Evolutionary conservation across 2,888 invertebrate genomes (phyloP).

Genomic region (Heliconius ethilla): DNA sequence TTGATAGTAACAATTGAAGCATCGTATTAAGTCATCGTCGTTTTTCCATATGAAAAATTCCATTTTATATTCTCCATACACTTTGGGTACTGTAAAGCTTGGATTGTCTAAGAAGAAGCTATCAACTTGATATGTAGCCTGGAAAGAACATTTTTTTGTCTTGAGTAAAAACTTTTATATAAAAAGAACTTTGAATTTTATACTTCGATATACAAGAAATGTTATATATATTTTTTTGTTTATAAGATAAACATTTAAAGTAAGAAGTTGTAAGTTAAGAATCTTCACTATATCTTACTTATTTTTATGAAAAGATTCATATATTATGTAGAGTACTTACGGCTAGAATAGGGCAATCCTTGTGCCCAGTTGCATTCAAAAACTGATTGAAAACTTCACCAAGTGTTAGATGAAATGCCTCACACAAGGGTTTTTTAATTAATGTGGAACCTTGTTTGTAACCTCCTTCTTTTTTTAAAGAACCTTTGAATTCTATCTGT

Average conservation of each 20-base stretch:
- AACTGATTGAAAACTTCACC: neutral
- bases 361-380: conserved; percentile 6
- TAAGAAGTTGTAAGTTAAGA: no score
- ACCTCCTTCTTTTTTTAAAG: neutral
- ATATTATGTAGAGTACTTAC: neutral
- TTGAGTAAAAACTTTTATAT: neutral
- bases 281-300: neutral
- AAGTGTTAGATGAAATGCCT: conserved; percentile 1
- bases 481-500: conserved; percentile 6
- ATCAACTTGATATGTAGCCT: neutral
- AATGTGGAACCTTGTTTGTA: conserved; percentile 13
- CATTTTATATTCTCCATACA: conserved; percentile 13
- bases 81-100: conserved; percentile 8
- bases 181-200: neutral
- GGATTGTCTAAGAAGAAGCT: neutral
- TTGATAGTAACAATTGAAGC: neutral
- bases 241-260: neutral
- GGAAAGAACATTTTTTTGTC: neutral
- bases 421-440: neutral
- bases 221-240: neutral
- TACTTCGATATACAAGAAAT: neutral
- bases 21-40: neutral
- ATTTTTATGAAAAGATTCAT: neutral
- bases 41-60: neutral
- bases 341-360: neutral